A percentile compares a stretch with the other conserved stretches of the same genome.
phyloP scores from a whole-genome alignment of 2,888 invertebrate genomes.

The Leptinotarsa tumamoca region DNA sequence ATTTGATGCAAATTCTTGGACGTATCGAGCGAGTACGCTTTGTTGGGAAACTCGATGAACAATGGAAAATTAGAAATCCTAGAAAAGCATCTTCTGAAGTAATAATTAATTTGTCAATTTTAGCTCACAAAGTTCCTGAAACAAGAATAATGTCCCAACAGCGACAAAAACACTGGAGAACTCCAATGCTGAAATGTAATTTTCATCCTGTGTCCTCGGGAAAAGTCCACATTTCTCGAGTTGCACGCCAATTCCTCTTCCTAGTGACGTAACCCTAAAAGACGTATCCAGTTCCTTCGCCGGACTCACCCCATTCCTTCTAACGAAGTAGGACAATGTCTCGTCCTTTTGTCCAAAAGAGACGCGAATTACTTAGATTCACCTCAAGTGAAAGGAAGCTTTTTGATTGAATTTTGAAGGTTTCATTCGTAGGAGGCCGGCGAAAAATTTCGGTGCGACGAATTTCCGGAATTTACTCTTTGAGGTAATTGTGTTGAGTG shows the following conservation, averaged over 20 bases:
- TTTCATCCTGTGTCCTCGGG: neutral
- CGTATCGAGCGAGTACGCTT: no score
- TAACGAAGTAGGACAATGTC: constrained; percentile 12
- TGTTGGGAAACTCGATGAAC: no score
- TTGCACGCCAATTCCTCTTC: neutral
- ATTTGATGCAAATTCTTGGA: no score
- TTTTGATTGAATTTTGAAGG: constrained; percentile 13
- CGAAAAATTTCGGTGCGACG: neutral
- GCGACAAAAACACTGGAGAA: neutral
- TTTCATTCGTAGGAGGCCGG: neutral
- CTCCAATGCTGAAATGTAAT: neutral
- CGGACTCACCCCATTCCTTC: constrained; percentile 3
- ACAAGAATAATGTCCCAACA: neutral
- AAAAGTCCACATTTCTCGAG: neutral
- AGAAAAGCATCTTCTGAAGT: no score
- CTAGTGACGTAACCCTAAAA: neutral
- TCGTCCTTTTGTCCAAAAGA: constrained; percentile 9
- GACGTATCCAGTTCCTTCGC: neutral
- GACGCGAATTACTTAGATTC: constrained; percentile 15
- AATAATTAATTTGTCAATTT: no score
- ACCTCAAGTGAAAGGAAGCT: constrained; percentile 4
- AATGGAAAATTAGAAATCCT: no score
- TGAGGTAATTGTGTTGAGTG: neutral
- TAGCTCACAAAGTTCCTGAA: no score
- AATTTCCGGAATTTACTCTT: neutral